Conservation (phyloP, 2,888 invertebrate genomes). For the Zaprionus lineosus region DNA sequence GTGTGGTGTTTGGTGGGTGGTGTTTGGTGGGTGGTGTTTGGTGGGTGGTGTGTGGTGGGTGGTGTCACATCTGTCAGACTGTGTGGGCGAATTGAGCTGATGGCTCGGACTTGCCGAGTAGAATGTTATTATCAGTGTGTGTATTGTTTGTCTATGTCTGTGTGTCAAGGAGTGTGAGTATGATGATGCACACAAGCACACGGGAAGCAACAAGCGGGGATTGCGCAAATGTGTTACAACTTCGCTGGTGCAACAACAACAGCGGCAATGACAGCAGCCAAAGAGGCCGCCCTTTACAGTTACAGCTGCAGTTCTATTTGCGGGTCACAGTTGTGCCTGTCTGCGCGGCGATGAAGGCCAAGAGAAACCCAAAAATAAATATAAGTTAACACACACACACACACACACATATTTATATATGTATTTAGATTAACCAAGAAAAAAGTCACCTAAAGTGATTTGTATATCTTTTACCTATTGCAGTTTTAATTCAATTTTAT, state of each 20-base stretch:
- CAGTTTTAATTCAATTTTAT: too few relatives aligned
- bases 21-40: neutral
- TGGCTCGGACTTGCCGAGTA: conserved; percentile 16
- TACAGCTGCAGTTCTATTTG: conserved; percentile 39
- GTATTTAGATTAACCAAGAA: too few relatives aligned
- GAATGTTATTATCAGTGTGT: too few relatives aligned
- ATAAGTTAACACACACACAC: conserved; percentile 15
- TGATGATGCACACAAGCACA: conserved; percentile 22
- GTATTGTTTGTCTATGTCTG: conserved; percentile 7
- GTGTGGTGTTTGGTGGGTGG: neutral
- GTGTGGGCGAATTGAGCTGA: conserved; percentile 6
- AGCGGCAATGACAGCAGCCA: neutral
- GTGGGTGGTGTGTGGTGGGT: conserved; percentile 22
- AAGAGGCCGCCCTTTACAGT: conserved; percentile 27
- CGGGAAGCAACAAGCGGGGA: conserved; percentile 19
- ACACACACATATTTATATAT: conserved; percentile 26
- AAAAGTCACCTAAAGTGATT: too few relatives aligned
- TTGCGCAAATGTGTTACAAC: conserved; percentile 53
- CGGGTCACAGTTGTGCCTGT: conserved; percentile 34
- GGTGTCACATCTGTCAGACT: neutral
- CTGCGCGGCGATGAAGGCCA: conserved; percentile 17
- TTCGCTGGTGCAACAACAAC: conserved; percentile 27
- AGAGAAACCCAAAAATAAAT: too few relatives aligned
- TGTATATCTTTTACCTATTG: too few relatives aligned
- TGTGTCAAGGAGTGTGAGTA: conserved; percentile 4